A percentile compares a stretch with the other conserved stretches of the same genome.
These are phyloP conservation scores for Trachymyrmex cornetzi DNA, from an alignment of 1,140 invertebrate species.

Conservation along the genomic window DNA sequence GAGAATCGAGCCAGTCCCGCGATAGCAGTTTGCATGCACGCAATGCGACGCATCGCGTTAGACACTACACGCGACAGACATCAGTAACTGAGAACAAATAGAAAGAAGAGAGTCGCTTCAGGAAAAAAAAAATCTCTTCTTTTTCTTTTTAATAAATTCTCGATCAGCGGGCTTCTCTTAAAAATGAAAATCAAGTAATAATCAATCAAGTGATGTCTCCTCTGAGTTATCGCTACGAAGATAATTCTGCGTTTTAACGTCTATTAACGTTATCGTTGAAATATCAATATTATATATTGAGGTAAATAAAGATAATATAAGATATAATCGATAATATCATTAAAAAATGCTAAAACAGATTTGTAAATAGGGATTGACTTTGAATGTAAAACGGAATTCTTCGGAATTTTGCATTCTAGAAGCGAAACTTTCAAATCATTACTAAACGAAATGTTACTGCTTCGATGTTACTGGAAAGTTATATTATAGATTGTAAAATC, in stretches of 20 bases:
- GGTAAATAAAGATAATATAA: no score
- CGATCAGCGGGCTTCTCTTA: neutral
- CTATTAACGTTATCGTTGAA: neutral
- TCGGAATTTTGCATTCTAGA: neutral
- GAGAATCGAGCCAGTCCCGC: neutral
- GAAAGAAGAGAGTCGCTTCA: neutral
- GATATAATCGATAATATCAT: neutral
- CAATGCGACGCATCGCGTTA: neutral
- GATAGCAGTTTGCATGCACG: neutral
- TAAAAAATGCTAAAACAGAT: neutral
- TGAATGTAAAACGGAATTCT: no score
- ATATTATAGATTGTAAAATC: neutral
- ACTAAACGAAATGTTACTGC: neutral
- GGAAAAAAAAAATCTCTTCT: neutral
- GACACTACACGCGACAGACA: neutral
- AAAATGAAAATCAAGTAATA: neutral
- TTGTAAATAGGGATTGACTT: neutral
- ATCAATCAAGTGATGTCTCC: neutral
- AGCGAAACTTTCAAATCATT: neutral
- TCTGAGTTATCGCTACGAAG: neutral
- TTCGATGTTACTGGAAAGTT: neutral
- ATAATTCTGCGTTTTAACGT: neutral
- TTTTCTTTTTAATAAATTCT: neutral
- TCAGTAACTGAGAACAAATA: conserved; percentile 8
- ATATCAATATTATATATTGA: neutral